These are phyloP conservation scores for Arremon aurantiirostris DNA, from an alignment of 2,797 vertebrate genomes.

Conservation along the genomic window DNA sequence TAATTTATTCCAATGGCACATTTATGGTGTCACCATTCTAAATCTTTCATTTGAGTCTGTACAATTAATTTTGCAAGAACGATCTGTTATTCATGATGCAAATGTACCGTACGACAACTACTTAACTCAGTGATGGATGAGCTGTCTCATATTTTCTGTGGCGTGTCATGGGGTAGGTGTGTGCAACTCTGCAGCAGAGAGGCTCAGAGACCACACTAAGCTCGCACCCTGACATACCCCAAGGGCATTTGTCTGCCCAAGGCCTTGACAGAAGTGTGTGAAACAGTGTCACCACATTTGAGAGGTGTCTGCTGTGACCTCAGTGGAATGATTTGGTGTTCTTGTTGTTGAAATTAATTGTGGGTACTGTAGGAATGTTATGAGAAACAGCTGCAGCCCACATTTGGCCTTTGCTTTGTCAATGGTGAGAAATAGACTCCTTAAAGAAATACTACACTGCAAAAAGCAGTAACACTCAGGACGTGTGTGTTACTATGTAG, in stretches of 20 bases:
- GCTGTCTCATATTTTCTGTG: neutral
- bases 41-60: neutral
- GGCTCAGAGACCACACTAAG: neutral
- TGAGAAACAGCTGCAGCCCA: constrained; percentile 30
- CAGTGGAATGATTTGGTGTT: constrained; percentile 16
- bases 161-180: neutral
- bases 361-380: constrained; percentile 3
- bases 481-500: neutral
- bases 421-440: constrained; percentile 1
- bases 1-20: neutral
- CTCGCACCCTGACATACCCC: neutral
- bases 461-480: neutral
- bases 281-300: neutral
- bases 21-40: neutral
- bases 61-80: neutral
- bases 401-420: constrained; percentile 39
- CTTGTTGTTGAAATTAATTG: constrained; percentile 13
- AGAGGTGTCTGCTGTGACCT: neutral
- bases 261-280: neutral
- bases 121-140: neutral
- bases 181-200: neutral
- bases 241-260: neutral
- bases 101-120: neutral
- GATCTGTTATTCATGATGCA: neutral
- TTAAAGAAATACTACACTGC: constrained; percentile 2